Base-by-base conservation (phyloP, 1,140 invertebrate genomes). In the Hypothenemus hampei region DNA sequence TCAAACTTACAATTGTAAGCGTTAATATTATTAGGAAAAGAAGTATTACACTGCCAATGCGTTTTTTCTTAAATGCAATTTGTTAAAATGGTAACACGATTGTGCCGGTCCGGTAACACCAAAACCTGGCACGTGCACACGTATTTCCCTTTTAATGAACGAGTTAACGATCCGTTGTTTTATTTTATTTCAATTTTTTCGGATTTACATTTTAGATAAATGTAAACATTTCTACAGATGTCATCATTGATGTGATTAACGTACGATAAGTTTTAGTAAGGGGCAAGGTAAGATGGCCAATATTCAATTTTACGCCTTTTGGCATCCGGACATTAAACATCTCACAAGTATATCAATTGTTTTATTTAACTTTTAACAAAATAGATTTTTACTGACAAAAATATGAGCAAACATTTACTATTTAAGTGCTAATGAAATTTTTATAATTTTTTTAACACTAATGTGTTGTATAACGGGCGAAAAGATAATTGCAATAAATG, bases 221-320 rank as follows among this genome's bases (percentile, higher is more conserved):
- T 45, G 43, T 45, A 29, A 45, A 45, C n/a, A 45, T 45, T 26
- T 45, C 43, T 45, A 45, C 22, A 45, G 43, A 45, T 13, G 24
- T 45, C n/a, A n/a, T n/a, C 45, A 47, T 47, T 47, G 45, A 47
- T 47, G 45, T 47, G 45, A 47, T 47, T 47, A 47, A 47, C 29
- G 29, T 47, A 47, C 29, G 45, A 47, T 47, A 47, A 35, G 31
- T 47, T n/a, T n/a, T n/a, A n/a, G 45, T 47, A 47, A 33, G 45
- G 45, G 18, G 45, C 45, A 47, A 47, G 24, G 16, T 45, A 45
- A 47, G 29, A 47, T 33, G 45, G 45, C 45, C 45, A 47, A 47
- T 47, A 47, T 47, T 26, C 45, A 33, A 47, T 47, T 47, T 47
- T 31, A 47, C 35, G 45, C 45, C 45, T 47, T 47, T 47, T 47